These are phyloP conservation scores for Liolophura sinensis DNA, from an alignment of 1,140 invertebrate genomes.

Conservation along the genomic window DNA sequence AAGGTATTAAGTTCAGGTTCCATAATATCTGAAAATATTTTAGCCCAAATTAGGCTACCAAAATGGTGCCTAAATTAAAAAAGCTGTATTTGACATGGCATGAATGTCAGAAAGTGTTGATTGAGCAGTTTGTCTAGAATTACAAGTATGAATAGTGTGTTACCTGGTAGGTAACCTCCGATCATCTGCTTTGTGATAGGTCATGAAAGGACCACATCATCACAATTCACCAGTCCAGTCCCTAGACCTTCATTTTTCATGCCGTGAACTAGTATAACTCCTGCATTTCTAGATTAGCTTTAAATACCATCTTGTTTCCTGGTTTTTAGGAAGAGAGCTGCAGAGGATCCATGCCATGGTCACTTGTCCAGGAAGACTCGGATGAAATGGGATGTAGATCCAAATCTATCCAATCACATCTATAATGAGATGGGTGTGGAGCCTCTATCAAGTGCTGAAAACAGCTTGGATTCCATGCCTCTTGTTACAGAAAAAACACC, in stretches of 20 bases:
- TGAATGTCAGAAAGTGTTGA: too few relatives aligned
- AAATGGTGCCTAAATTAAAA: too few relatives aligned
- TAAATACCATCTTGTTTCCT: constrained; percentile 4
- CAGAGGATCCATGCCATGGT: constrained; percentile 12
- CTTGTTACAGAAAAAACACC: background rate
- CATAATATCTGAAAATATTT: too few relatives aligned
- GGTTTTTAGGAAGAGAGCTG: constrained; percentile 26
- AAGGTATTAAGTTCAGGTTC: too few relatives aligned
- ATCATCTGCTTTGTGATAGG: background rate
- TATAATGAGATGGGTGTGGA: constrained; percentile 34
- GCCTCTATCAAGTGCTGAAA: constrained; percentile 21
- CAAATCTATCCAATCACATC: constrained; percentile 15
- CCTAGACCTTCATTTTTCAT: too few relatives aligned
- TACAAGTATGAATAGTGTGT: background rate
- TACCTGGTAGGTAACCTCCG: background rate
- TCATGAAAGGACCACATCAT: background rate
- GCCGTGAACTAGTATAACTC: too few relatives aligned
- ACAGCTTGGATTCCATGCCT: background rate
- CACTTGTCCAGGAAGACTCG: constrained; percentile 1
- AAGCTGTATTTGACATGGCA: too few relatives aligned
- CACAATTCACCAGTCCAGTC: background rate
- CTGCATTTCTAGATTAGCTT: background rate
- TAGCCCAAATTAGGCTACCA: too few relatives aligned
- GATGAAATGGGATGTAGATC: constrained; percentile 16
- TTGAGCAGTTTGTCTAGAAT: background rate